A percentile compares a stretch with the other conserved stretches of the same genome.
Conservation (phyloP, 1,140 invertebrate species). For the Lordiphosa collinella region DNA sequence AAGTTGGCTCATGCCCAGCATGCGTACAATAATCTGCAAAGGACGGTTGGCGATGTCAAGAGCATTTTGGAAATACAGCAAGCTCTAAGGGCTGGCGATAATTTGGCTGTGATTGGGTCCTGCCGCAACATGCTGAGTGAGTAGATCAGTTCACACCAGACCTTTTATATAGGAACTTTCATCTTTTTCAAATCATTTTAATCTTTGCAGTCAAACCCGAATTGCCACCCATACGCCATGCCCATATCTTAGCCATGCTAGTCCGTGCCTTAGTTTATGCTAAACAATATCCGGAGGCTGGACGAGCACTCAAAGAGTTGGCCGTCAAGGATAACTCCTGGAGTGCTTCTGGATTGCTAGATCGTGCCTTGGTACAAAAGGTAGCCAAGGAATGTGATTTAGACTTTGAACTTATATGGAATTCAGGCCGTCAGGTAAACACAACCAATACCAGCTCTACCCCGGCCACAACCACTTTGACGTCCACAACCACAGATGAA, state of each 20-base stretch:
- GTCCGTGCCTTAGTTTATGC: slow-evolving; percentile 59
- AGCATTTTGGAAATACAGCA: slow-evolving; percentile 84
- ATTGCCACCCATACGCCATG: slow-evolving; percentile 67
- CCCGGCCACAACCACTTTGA: slow-evolving; percentile 28
- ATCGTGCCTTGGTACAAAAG: slow-evolving; percentile 61
- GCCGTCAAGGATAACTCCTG: slow-evolving; percentile 64
- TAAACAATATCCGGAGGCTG: slow-evolving; percentile 72
- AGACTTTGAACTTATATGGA: slow-evolving; percentile 76
- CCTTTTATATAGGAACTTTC: too few relatives aligned
- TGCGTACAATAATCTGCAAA: slow-evolving; percentile 83
- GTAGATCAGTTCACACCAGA: too few relatives aligned
- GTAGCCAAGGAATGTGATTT: slow-evolving; percentile 74
- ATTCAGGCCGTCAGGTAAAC: slow-evolving; percentile 48
- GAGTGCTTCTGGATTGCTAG: slow-evolving; percentile 65
- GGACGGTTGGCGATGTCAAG: slow-evolving; percentile 82
- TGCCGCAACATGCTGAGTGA: slow-evolving; percentile 72
- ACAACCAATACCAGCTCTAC: slow-evolving; percentile 23
- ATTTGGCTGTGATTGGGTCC: slow-evolving; percentile 70
- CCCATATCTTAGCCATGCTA: slow-evolving; percentile 69
- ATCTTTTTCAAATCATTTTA: not conserved
- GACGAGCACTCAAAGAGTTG: slow-evolving; percentile 65
- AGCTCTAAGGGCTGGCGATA: slow-evolving; percentile 80
- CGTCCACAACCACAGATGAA: slow-evolving; percentile 34
- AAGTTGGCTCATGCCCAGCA: slow-evolving; percentile 82
- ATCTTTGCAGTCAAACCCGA: slow-evolving; percentile 66